Evolutionary conservation across 2,113 vertebrate species (phyloP).

Genomic region (Proterorhinus semilunaris): DNA sequence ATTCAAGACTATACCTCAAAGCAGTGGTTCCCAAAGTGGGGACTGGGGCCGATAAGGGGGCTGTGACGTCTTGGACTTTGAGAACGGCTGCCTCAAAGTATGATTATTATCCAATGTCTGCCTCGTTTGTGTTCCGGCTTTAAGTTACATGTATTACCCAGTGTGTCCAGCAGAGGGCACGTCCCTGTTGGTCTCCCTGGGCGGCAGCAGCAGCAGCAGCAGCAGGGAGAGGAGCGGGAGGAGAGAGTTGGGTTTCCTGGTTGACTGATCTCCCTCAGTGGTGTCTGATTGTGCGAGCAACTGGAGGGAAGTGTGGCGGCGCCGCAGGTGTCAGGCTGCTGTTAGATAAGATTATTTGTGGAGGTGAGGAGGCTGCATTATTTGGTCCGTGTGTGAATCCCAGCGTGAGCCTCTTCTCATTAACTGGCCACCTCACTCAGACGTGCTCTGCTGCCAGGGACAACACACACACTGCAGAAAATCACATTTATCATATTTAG

Average conservation of each 20-base stretch:
- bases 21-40: too few species aligned
- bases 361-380: constrained; percentile 61
- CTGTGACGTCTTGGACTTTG: too few species aligned
- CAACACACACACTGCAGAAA: constrained; percentile 8
- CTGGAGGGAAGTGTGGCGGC: constrained; percentile 70
- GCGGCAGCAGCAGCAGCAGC: constrained; percentile 2
- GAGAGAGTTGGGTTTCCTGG: constrained; percentile 65
- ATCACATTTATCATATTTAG: neutral
- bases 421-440: constrained; percentile 50
- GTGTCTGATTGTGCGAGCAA: constrained; percentile 69
- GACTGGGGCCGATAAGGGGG: too few species aligned
- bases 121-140: neutral
- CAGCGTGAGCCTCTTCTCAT: constrained; percentile 41
- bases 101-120: neutral
- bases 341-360: constrained; percentile 75
- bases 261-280: constrained; percentile 71
- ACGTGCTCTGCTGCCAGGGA: constrained; percentile 36
- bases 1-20: too few species aligned
- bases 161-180: constrained; percentile 71
- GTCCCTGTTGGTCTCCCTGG: constrained; percentile 60
- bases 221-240: neutral
- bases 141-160: constrained; percentile 28
- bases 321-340: constrained; percentile 71
- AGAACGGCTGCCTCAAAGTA: too few species aligned
- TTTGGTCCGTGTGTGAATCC: constrained; percentile 22